Percentiles rank a stretch among this genome's conserved stretches.
Evolutionary conservation across 2,113 vertebrate species (phyloP).

Genomic region (Mellivora capensis): DNA sequence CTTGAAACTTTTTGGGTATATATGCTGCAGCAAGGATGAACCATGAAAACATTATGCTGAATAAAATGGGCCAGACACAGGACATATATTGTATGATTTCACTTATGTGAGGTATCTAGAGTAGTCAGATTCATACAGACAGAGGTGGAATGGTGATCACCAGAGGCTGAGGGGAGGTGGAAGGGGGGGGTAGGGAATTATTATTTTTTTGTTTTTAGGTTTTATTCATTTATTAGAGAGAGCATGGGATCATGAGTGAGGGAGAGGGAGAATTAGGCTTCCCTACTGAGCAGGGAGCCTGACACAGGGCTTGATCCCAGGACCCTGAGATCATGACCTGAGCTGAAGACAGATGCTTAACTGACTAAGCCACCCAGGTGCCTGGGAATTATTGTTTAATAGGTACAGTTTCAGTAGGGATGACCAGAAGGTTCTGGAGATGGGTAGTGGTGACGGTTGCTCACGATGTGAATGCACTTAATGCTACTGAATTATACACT

Average conservation of each 20-base stretch:
- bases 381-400: neutral
- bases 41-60: neutral
- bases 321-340: no score
- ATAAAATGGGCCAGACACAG: neutral
- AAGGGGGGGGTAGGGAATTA: neutral
- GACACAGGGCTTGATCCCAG: no score
- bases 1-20: neutral
- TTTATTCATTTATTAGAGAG: neutral
- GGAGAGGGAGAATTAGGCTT: neutral
- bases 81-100: neutral
- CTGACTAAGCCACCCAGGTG: no score
- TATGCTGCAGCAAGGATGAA: neutral
- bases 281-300: no score
- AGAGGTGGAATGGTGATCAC: neutral
- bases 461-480: neutral
- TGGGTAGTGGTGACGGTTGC: neutral
- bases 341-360: no score
- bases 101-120: neutral
- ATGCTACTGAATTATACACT: neutral
- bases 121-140: neutral
- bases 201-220: neutral
- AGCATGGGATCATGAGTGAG: neutral
- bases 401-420: neutral
- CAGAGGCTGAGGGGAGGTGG: no score
- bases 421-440: neutral